Percentiles rank a stretch among this genome's conserved stretches.
Conservation (phyloP, 1,140 invertebrate species). For the Physella acuta region DNA sequence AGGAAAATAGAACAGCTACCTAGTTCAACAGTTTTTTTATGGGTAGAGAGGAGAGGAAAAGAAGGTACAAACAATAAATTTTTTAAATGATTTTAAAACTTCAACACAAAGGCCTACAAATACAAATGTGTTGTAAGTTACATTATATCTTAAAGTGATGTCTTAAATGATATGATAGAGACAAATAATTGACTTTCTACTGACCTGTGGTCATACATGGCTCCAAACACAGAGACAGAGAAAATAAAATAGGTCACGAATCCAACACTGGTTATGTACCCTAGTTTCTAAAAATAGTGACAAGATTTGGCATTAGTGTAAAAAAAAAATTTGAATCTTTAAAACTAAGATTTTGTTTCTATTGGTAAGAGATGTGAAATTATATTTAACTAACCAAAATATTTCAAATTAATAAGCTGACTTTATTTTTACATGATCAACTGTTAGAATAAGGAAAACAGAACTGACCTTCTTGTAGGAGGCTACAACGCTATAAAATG, state of each 20-base stretch:
- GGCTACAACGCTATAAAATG: background rate
- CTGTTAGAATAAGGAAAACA: background rate
- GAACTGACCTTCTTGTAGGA: constrained; percentile 20
- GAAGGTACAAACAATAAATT: background rate
- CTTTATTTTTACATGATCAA: background rate
- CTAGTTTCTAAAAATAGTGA: background rate
- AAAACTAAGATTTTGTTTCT: background rate
- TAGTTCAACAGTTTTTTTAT: background rate
- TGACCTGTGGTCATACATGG: constrained; percentile 23
- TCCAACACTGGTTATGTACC: background rate
- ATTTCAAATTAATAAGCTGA: background rate
- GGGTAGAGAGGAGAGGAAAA: background rate
- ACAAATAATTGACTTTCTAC: too few relatives aligned
- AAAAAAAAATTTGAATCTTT: background rate
- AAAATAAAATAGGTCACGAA: constrained; percentile 11
- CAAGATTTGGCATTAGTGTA: background rate
- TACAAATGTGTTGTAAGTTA: background rate
- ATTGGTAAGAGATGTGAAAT: background rate
- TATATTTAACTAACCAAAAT: background rate
- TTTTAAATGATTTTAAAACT: background rate
- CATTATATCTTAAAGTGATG: background rate
- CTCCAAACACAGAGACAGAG: constrained; percentile 21
- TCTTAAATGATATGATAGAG: too few relatives aligned
- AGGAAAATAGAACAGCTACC: background rate
- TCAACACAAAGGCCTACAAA: background rate